These are phyloP conservation scores for Periophthalmus magnuspinnatus DNA, from an alignment of 2,797 vertebrate genomes.

Conservation along the genomic window DNA sequence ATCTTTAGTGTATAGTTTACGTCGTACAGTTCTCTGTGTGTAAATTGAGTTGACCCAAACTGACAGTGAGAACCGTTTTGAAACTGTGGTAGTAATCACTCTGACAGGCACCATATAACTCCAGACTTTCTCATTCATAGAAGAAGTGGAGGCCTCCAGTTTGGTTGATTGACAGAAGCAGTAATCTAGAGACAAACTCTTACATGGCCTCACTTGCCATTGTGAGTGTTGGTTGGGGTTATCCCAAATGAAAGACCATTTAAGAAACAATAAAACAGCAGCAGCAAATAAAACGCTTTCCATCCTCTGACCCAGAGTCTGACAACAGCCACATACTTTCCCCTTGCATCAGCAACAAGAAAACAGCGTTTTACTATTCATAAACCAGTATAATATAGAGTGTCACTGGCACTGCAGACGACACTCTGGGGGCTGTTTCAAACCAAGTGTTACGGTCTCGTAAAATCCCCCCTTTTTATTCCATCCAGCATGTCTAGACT, in stretches of 20 bases:
- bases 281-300: slow-evolving; percentile 69
- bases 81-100: neutral
- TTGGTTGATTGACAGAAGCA: slow-evolving; percentile 1
- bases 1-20: too few relatives aligned
- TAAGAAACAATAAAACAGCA: slow-evolving; percentile 68
- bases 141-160: neutral
- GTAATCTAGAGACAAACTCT: slow-evolving; percentile 16
- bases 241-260: slow-evolving; percentile 64
- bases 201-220: slow-evolving; percentile 21
- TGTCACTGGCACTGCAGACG: slow-evolving; percentile 58
- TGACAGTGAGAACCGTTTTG: too few relatives aligned
- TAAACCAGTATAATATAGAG: slow-evolving; percentile 71
- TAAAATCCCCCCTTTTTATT: slow-evolving; percentile 73
- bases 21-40: too few relatives aligned
- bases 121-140: neutral
- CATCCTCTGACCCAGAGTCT: slow-evolving; percentile 67
- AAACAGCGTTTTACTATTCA: slow-evolving; percentile 71
- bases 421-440: slow-evolving; percentile 46
- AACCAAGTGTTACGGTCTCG: slow-evolving; percentile 61
- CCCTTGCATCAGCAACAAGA: slow-evolving; percentile 73
- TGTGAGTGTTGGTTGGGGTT: slow-evolving; percentile 62
- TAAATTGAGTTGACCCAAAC: too few relatives aligned
- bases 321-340: slow-evolving; percentile 65
- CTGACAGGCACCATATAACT: neutral
- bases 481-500: slow-evolving; percentile 77